These are phyloP conservation scores for Heteromurus nitidus DNA, from an alignment of 2,888 invertebrate genomes.

Conservation along the genomic window DNA sequence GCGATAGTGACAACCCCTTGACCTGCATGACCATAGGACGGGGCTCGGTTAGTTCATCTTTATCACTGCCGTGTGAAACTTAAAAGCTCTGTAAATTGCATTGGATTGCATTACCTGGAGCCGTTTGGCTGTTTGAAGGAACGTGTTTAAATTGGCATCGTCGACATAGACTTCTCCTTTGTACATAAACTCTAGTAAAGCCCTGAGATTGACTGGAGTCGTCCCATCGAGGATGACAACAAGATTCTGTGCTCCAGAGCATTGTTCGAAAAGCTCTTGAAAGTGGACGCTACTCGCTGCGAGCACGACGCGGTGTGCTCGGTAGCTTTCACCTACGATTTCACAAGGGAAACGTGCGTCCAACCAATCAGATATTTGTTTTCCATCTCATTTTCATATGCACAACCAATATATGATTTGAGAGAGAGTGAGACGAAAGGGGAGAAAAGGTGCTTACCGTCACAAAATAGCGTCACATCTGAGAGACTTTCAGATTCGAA, in stretches of 20 bases:
- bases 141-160: slow-evolving; percentile 92
- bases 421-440: not conserved
- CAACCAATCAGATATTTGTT: not conserved
- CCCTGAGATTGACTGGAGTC: slow-evolving; percentile 87
- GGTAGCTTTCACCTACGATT: slow-evolving; percentile 88
- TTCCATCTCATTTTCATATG: not conserved
- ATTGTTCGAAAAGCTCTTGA: slow-evolving; percentile 92
- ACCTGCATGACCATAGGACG: slow-evolving; percentile 79
- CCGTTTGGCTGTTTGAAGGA: slow-evolving; percentile 86
- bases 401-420: not conserved
- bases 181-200: slow-evolving; percentile 94
- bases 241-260: slow-evolving; percentile 86
- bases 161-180: slow-evolving; percentile 95
- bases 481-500: slow-evolving; percentile 95
- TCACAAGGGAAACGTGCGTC: not conserved
- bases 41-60: not conserved
- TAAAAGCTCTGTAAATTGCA: too few species aligned
- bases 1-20: slow-evolving; percentile 81
- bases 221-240: slow-evolving; percentile 91
- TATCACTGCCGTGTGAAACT: too few species aligned
- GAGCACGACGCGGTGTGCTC: slow-evolving; percentile 92
- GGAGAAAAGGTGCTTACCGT: slow-evolving; percentile 82
- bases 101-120: slow-evolving; percentile 67
- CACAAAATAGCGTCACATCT: slow-evolving; percentile 94
- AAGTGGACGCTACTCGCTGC: slow-evolving; percentile 96